Percentiles rank a stretch among this genome's conserved stretches.
phyloP scores from a whole-genome alignment of 2,797 vertebrate genomes.

The Aythya fuligula region DNA sequence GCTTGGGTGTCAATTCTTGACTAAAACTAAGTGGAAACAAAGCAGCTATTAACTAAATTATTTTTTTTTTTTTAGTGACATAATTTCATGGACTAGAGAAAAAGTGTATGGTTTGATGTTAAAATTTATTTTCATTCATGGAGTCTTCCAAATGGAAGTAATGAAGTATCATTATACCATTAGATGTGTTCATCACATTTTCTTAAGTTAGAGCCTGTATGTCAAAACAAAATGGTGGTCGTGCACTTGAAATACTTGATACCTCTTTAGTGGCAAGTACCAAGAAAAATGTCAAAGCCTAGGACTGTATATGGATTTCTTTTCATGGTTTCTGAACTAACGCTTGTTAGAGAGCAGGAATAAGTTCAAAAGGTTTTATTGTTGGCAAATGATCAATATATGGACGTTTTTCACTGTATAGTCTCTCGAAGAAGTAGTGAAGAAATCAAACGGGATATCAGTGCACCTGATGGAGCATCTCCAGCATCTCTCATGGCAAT shows the following conservation, averaged over 20 bases:
- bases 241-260: not conserved
- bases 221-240: not conserved
- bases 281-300: not conserved
- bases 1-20: not conserved
- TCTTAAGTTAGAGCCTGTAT: no score
- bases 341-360: not conserved
- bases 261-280: not conserved
- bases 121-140: not conserved
- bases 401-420: slow-evolving; percentile 43
- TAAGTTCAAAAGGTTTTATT: not conserved
- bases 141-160: not conserved
- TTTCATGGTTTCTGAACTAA: not conserved
- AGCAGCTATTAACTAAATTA: not conserved
- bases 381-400: not conserved
- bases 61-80: not conserved
- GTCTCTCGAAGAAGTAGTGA: slow-evolving; percentile 93
- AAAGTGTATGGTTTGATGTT: not conserved
- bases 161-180: not conserved
- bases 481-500: slow-evolving; percentile 89
- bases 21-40: slow-evolving; percentile 15
- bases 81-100: not conserved
- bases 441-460: slow-evolving; percentile 92
- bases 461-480: slow-evolving; percentile 85
- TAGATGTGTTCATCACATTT: not conserved
- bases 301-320: not conserved